Evolutionary conservation across 2,888 invertebrate species (phyloP).

Genomic region (Coleophora flavipennella): DNA sequence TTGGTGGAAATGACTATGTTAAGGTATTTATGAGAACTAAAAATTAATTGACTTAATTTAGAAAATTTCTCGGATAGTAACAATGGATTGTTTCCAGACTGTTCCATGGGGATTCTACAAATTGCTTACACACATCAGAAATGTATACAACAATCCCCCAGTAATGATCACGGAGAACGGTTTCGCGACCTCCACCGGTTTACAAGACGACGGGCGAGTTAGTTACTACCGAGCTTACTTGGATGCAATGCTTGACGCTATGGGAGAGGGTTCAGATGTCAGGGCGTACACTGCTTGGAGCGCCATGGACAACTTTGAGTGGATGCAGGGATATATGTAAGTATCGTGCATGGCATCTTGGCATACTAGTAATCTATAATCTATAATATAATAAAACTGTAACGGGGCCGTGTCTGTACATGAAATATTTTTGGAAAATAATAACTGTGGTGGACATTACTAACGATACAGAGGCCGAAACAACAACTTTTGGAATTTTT

Average conservation of each 20-base stretch:
- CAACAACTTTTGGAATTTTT: no score
- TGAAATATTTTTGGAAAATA: no score
- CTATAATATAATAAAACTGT: no score
- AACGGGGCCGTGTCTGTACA: no score
- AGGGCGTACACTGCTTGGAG: constrained; percentile 72
- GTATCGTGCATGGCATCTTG: constrained; percentile 14
- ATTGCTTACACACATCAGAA: constrained; percentile 56
- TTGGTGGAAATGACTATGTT: constrained; percentile 12
- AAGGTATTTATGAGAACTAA: constrained; percentile 12
- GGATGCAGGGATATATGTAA: constrained; percentile 68
- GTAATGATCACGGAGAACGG: constrained; percentile 75
- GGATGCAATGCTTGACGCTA: constrained; percentile 45
- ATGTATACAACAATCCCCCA: constrained; percentile 60
- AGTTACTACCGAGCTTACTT: constrained; percentile 43
- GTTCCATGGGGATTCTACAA: constrained; percentile 72
- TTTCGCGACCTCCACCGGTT: constrained; percentile 23
- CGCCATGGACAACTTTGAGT: constrained; percentile 76
- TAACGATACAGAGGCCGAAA: no score
- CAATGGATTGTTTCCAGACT: constrained; percentile 32
- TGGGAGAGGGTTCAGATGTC: constrained; percentile 50
- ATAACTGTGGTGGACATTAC: no score
- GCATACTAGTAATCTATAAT: no score
- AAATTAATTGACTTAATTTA: background rate
- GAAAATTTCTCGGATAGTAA: background rate
- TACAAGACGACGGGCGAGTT: constrained; percentile 51